phyloP scores from a whole-genome alignment of 2,888 invertebrate genomes.

The Bruchidius siliquastri region DNA sequence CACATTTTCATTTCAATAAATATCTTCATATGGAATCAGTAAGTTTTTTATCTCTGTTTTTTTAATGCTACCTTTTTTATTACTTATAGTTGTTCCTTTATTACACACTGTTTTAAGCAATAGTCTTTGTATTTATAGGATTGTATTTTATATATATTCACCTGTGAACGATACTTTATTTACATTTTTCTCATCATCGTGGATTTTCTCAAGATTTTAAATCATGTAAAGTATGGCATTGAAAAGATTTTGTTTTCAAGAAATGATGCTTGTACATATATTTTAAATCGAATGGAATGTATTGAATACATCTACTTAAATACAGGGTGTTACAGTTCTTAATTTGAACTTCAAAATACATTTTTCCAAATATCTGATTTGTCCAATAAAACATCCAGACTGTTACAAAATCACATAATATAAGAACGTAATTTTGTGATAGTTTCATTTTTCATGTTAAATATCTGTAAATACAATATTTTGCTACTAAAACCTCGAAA shows the following conservation, averaged over 20 bases:
- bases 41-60: not conserved
- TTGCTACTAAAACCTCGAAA: no score
- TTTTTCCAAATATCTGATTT: no score
- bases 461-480: no score
- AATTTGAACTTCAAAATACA: no score
- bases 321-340: not conserved
- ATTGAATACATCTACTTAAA: not conserved
- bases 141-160: not conserved
- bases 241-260: not conserved
- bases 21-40: no score
- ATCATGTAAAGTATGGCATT: not conserved
- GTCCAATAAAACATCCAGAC: no score
- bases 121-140: not conserved
- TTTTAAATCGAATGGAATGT: not conserved
- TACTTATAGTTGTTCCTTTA: not conserved
- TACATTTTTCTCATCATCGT: not conserved
- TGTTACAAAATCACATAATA: no score
- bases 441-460: no score
- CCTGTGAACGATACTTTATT: not conserved
- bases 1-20: no score
- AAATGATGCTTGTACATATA: not conserved
- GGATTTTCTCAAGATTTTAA: not conserved
- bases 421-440: no score
- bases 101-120: not conserved
- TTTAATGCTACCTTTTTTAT: not conserved